phyloP scores from a whole-genome alignment of 92 coral and sea anemone genomes.

The Montipora capitata region DNA sequence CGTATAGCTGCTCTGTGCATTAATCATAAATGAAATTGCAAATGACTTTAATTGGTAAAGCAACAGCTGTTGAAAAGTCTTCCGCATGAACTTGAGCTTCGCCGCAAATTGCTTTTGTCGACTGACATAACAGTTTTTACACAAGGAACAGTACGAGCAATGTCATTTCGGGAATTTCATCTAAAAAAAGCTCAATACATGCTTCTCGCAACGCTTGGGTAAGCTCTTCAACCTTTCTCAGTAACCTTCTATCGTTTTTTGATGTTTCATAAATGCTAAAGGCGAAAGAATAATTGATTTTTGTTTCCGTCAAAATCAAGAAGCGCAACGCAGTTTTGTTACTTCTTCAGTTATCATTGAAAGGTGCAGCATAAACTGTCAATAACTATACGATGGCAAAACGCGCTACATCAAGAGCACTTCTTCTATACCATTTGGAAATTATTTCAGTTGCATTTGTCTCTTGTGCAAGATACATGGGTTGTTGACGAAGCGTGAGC shows the following conservation, averaged over 20 bases:
- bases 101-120: slow-evolving; percentile 2
- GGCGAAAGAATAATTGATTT: neutral
- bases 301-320: neutral
- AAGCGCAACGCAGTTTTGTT: neutral
- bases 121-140: neutral
- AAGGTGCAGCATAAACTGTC: no score
- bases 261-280: neutral
- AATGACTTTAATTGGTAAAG: neutral
- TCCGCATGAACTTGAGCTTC: no score
- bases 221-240: neutral
- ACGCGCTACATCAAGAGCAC: no score
- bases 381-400: no score
- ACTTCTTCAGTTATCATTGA: no score
- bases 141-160: neutral
- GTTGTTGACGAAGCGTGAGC: no score
- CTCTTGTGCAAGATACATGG: no score
- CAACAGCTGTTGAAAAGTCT: neutral
- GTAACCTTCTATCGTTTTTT: neutral
- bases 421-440: no score
- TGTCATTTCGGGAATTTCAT: neutral
- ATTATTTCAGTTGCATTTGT: no score
- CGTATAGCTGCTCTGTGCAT: neutral
- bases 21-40: neutral
- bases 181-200: no score
- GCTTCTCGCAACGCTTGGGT: neutral